These are phyloP conservation scores for Pipa parva DNA, from an alignment of 2,113 vertebrate genomes.

Conservation along the genomic window DNA sequence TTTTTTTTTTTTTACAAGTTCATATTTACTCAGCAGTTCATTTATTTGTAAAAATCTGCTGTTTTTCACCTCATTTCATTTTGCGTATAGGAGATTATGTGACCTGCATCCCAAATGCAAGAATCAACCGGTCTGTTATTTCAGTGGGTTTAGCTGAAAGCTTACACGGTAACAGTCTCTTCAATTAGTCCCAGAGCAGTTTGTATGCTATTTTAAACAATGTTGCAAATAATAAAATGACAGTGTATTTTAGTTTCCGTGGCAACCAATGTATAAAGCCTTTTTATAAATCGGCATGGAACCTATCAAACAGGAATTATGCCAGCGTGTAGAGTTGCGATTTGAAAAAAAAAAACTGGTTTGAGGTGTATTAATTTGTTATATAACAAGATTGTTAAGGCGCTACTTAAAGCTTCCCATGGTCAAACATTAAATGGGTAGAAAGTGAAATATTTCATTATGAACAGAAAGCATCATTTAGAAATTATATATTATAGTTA, in stretches of 20 bases:
- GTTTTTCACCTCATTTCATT: conserved; percentile 6
- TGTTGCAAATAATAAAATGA: conserved; percentile 35
- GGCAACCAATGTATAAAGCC: conserved; percentile 49
- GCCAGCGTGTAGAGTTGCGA: conserved; percentile 56
- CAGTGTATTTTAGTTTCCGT: conserved; percentile 47
- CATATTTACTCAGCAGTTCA: background rate
- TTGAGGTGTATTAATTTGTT: conserved; percentile 7
- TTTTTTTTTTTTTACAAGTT: background rate
- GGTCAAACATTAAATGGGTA: background rate
- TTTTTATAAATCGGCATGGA: conserved; percentile 51
- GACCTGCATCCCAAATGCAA: conserved; percentile 9
- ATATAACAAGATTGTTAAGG: background rate
- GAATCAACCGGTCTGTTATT: background rate
- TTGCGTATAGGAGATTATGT: background rate
- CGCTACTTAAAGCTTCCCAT: background rate
- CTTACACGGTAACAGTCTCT: conserved; percentile 4
- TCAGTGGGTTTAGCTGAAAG: background rate
- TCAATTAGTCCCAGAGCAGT: conserved; percentile 12
- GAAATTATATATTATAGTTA: too few species aligned
- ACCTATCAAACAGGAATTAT: conserved; percentile 53
- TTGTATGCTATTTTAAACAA: conserved; percentile 38
- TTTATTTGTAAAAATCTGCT: background rate
- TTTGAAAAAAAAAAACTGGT: conserved; percentile 44
- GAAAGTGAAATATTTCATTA: background rate
- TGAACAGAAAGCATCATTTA: too few species aligned